Conservation (phyloP, 2,797 vertebrate species). For the Pempheris klunzingeri region DNA sequence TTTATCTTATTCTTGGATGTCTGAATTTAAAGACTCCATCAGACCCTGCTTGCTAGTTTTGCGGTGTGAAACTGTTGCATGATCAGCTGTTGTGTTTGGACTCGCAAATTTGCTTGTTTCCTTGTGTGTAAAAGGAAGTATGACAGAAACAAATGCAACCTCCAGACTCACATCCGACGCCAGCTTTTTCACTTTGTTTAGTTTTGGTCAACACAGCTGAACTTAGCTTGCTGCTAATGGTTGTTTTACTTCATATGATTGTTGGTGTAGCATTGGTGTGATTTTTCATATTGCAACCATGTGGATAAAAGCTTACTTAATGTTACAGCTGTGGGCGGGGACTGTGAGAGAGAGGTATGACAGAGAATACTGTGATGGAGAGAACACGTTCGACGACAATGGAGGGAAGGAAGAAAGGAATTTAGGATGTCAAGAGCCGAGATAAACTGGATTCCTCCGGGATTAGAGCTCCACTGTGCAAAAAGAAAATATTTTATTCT, state of each 20-base stretch:
- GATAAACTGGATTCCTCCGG: slow-evolving; percentile 16
- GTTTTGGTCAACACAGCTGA: too few species aligned
- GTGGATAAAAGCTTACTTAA: neutral
- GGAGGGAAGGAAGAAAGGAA: slow-evolving; percentile 9
- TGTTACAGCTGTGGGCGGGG: neutral
- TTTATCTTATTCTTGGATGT: neutral
- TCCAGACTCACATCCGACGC: too few species aligned
- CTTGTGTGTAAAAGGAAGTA: too few species aligned
- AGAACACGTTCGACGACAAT: neutral
- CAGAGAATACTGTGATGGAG: neutral
- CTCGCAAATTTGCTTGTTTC: too few species aligned
- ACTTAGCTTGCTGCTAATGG: neutral
- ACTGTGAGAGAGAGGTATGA: neutral
- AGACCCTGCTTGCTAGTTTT: neutral
- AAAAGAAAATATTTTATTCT: neutral
- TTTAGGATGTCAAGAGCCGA: slow-evolving; percentile 26
- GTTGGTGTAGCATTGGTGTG: neutral
- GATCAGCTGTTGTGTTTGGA: too few species aligned
- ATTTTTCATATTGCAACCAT: neutral
- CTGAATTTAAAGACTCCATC: neutral
- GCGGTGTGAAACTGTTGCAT: too few species aligned
- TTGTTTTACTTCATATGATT: neutral
- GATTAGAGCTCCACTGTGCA: slow-evolving; percentile 5
- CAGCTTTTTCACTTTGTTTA: too few species aligned
- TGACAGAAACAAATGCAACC: too few species aligned